Evolutionary conservation across 2,888 invertebrate genomes (phyloP), one percentile per base, ranked within the genome.

Genomic region (Aplocera efformata): DNA sequence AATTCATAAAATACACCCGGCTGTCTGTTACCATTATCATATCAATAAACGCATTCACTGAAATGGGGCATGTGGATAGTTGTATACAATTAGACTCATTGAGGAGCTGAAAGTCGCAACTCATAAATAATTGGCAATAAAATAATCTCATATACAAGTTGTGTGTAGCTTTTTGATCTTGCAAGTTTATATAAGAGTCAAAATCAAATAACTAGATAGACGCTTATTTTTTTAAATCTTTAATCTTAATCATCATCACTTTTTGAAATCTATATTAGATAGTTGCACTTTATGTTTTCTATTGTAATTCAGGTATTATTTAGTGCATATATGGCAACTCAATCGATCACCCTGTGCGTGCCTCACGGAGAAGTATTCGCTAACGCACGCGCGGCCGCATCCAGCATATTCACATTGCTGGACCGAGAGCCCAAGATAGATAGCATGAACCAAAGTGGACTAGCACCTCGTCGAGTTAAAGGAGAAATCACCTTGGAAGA

Each of bases 281-380:
- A n/a, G n/a, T n/a, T n/a, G n/a, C n/a, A 10, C 10, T 10, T 8
- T 4, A 6, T 20, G 25, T 11, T 56, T 53, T 1, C 1, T 22
- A 22, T 7, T 6, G 6, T 22, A 4, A n/a, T 23, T 5, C 68
- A 92, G 92, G 91, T 94, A 10, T 54, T 96, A 58, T 95, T 95
- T 74, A 91, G 92, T 35, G 91, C 94, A 1, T 89, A 94, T 53
- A 91, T 93, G 80, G 94, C 94, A 0, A 94, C 94, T 0, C 94
- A 94, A 67, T 94, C 93, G 26, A 89, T 94, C 55, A 94, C 94
- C 0, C 89, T 94, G 48, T 91, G 93, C 32, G 91, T 93, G 6
- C 94, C 94, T 0, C 94, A 94, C 60, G 79, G 92, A 8, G 94
- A 95, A 59, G 90, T 93, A 0, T 94, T 95, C 63, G 91, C 92